These are phyloP conservation scores for Oryctes rhinoceros DNA, from an alignment of 1,140 invertebrate species.

Conservation along the genomic window DNA sequence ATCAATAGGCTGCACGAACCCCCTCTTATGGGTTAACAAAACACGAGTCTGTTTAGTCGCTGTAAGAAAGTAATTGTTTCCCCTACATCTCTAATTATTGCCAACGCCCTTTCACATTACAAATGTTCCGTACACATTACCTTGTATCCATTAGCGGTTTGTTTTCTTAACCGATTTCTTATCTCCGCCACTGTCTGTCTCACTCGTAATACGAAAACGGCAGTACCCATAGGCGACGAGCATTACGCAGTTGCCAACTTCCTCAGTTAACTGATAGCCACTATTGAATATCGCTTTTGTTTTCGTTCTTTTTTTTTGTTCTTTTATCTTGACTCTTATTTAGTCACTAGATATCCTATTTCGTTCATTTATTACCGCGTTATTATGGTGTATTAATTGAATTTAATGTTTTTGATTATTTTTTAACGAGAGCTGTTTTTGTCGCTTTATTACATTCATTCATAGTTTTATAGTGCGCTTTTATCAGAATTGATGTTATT, in stretches of 20 bases:
- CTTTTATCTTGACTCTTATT: neutral
- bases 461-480: neutral
- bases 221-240: conserved; percentile 6
- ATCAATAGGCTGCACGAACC: too few species aligned
- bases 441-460: neutral
- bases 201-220: neutral
- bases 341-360: neutral
- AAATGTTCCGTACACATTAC: too few species aligned
- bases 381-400: conserved; percentile 5
- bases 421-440: neutral
- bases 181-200: neutral
- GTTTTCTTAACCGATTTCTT: neutral
- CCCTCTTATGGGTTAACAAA: too few species aligned
- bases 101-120: too few species aligned
- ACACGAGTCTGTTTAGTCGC: too few species aligned
- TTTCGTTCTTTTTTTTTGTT: neutral
- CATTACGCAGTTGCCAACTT: conserved; percentile 27
- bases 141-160: too few species aligned
- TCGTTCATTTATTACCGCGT: neutral
- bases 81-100: too few species aligned
- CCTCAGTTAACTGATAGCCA: conserved; percentile 18
- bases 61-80: too few species aligned
- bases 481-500: conserved; percentile 19
- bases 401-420: conserved; percentile 23
- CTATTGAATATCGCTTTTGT: conserved; percentile 11